Base-by-base conservation (phyloP, 2,888 invertebrate genomes). In the Synanthedon vespiformis region DNA sequence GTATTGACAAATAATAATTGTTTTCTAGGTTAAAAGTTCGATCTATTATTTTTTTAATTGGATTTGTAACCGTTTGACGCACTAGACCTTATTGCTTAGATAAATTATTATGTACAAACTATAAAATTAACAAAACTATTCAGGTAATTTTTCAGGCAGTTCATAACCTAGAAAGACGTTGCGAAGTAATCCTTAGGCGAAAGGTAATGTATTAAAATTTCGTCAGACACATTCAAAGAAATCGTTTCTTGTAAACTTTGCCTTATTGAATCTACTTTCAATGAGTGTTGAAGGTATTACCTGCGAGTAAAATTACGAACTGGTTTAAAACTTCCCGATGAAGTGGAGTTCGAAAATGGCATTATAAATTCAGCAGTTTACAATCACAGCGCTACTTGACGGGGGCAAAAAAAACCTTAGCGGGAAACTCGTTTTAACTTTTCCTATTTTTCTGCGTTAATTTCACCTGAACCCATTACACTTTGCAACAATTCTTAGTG, bases 371-470 rank as follows among this genome's bases (percentile, higher is more conserved):
- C 82, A 86, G 70, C 81, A 79, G 85, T 85, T 85, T 83, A 86
- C 86, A 87, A 87, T 86, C 86, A 86, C 86, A 81, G 77, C 78
- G 82, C 80, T 74, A 80, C 82, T 80, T 76, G 76, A 44, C 44
- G 44, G 44, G n/a, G 44, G 44, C 44, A 44, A 44, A 44, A 18
- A 34, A 84, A 80, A 77, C 76, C 77, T 75, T 77, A 72, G 74
- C 71, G 73, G 74, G 68, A 80, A 86, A 86, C 87, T 87, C 87
- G 78, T 86, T 85, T 75, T 80, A 87, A 87, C 87, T 87, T 87
- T 86, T 85, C 87, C 87, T 87, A 86, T 87, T 87, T 87, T 87
- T 87, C 86, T 86, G 85, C 86, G 86, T 86, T 82, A 82, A 81
- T 83, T 82, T 80, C 79, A 79, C 80, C 81, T 84, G 86, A 82